Percentiles rank a stretch among this genome's conserved stretches.
Conservation (phyloP, 2,888 invertebrate species). For the Sinotaia quadrata region DNA sequence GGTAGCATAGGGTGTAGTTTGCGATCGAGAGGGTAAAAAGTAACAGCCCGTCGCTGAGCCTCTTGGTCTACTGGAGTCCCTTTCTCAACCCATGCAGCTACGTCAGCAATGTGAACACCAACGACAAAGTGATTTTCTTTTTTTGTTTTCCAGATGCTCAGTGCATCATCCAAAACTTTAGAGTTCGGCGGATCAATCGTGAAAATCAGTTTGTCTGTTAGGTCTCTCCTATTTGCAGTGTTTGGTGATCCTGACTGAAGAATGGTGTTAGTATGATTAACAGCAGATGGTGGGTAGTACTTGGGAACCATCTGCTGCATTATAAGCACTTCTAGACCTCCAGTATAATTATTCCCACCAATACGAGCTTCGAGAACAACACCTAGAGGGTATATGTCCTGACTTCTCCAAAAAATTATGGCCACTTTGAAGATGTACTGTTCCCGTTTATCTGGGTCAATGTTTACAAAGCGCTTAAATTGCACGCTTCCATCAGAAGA, state of each 20-base stretch:
- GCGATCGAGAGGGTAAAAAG: constrained; percentile 39
- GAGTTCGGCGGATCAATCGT: constrained; percentile 50
- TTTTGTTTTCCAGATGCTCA: constrained; percentile 38
- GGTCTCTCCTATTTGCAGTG: constrained; percentile 27
- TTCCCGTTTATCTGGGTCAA: constrained; percentile 40
- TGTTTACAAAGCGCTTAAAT: constrained; percentile 28
- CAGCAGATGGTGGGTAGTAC: constrained; percentile 5
- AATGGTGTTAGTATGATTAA: constrained; percentile 3
- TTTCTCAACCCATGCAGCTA: constrained; percentile 39
- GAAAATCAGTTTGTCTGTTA: constrained; percentile 39
- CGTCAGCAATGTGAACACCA: constrained; percentile 56
- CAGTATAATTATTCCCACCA: constrained; percentile 23
- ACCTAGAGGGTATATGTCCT: constrained; percentile 45
- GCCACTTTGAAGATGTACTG: constrained; percentile 48
- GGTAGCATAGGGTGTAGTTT: constrained; percentile 49
- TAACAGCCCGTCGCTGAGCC: constrained; percentile 42
- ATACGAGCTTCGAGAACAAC: constrained; percentile 43
- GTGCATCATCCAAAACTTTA: constrained; percentile 49
- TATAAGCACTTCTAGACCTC: constrained; percentile 15
- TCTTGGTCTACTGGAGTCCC: constrained; percentile 44
- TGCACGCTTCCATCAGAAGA: constrained; percentile 22
- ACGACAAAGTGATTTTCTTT: constrained; percentile 36
- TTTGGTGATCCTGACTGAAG: not conserved
- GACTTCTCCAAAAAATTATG: constrained; percentile 43
- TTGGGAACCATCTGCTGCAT: constrained; percentile 26